phyloP scores from a whole-genome alignment of 2,888 invertebrate genomes.

The Tetropium fuscum region DNA sequence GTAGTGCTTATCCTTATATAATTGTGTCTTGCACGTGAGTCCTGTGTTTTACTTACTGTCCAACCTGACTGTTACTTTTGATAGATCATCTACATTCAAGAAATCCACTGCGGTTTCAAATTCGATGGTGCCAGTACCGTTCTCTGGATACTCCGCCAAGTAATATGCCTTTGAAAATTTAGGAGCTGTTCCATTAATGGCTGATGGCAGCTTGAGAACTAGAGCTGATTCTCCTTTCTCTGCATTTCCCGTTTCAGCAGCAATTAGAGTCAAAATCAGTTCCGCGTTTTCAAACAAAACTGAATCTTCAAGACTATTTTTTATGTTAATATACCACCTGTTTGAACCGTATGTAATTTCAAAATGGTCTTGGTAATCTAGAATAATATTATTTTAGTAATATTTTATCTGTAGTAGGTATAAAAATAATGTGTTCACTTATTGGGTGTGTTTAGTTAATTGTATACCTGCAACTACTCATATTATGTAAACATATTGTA shows the following conservation, averaged over 20 bases:
- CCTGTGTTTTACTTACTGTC: slow-evolving; percentile 30
- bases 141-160: slow-evolving; percentile 16
- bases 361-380: slow-evolving; percentile 4
- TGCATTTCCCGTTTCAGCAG: slow-evolving; percentile 10
- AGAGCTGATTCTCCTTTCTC: slow-evolving; percentile 13
- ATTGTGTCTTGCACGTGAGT: no score
- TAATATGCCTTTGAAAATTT: slow-evolving; percentile 29
- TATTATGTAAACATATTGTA: no score
- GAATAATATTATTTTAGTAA: slow-evolving; percentile 24
- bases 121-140: slow-evolving; percentile 13
- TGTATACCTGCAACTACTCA: no score
- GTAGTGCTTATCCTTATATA: no score
- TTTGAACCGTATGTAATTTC: not conserved
- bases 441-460: not conserved
- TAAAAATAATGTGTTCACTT: no score
- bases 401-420: no score
- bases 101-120: slow-evolving; percentile 6
- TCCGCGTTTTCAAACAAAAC: slow-evolving; percentile 18
- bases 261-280: slow-evolving; percentile 3
- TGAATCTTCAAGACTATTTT: slow-evolving; percentile 16
- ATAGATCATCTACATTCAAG: slow-evolving; percentile 18
- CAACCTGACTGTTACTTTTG: slow-evolving; percentile 12
- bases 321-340: slow-evolving; percentile 31
- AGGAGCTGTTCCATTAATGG: not conserved
- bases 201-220: slow-evolving; percentile 17